phyloP scores from a whole-genome alignment of 1,140 invertebrate species.

The Drosophila carrolli region DNA sequence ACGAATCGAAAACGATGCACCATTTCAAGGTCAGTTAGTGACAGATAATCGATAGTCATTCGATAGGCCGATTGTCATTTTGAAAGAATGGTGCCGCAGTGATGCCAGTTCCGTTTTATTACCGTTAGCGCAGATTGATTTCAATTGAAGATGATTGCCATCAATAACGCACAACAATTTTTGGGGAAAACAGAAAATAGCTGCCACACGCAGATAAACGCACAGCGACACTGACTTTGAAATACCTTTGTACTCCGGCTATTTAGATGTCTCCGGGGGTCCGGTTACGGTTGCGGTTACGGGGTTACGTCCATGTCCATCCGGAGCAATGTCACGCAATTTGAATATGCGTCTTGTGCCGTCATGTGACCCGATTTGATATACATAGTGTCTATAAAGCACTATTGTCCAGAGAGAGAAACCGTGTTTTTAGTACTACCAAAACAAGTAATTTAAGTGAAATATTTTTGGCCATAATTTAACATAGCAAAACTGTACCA shows the following conservation, averaged over 20 bases:
- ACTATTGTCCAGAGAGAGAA: conserved; percentile 9
- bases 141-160: conserved; percentile 71
- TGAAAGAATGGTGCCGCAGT: conserved; percentile 28
- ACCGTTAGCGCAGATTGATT: conserved; percentile 61
- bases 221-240: conserved; percentile 36
- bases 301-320: not conserved
- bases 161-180: conserved; percentile 45
- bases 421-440: no score
- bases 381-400: not conserved
- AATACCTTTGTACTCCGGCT: conserved; percentile 48
- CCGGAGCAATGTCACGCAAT: conserved; percentile 54
- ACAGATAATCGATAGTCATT: conserved; percentile 8
- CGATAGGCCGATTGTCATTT: conserved; percentile 18
- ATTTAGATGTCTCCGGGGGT: not conserved
- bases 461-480: no score
- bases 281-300: not conserved
- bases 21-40: conserved; percentile 3
- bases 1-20: not conserved
- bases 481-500: no score
- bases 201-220: conserved; percentile 24
- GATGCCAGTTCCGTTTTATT: conserved; percentile 50
- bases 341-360: conserved; percentile 63
- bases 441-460: no score
- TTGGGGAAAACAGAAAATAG: conserved; percentile 5
- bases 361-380: conserved; percentile 39